These are phyloP conservation scores for Rhodinocichla rosea DNA, from an alignment of 2,113 vertebrate genomes.

Conservation along the genomic window DNA sequence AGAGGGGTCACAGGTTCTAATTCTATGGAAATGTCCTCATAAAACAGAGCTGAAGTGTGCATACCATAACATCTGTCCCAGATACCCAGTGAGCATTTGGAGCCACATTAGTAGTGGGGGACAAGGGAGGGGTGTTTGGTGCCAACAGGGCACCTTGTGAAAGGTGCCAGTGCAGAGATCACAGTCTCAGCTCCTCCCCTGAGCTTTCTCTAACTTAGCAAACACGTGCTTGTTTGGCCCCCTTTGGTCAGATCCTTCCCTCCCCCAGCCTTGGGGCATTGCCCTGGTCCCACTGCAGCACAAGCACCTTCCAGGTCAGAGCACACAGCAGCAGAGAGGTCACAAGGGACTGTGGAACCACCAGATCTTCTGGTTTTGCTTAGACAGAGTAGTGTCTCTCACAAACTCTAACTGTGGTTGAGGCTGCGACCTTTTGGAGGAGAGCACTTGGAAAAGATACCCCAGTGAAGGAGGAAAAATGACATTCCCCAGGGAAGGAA, in stretches of 20 bases:
- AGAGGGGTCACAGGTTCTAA: background rate
- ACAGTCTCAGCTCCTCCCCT: background rate
- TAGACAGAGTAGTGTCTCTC: background rate
- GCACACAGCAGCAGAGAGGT: background rate
- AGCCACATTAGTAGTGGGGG: background rate
- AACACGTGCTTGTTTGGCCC: background rate
- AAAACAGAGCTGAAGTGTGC: background rate
- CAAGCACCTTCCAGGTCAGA: background rate
- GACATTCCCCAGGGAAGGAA: background rate
- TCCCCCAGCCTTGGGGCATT: background rate
- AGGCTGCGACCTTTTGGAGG: background rate
- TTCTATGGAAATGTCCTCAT: background rate
- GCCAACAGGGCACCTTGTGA: background rate
- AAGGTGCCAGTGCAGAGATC: background rate
- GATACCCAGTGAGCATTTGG: background rate
- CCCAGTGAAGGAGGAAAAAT: background rate
- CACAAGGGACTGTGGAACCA: background rate
- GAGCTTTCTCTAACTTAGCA: background rate
- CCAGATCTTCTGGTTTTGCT: rapidly evolving
- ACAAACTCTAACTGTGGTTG: background rate
- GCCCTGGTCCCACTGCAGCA: background rate
- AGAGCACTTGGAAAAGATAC: background rate
- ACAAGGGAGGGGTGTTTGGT: background rate
- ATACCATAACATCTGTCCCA: background rate
- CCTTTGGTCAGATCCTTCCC: background rate